Evolutionary conservation across 37 sponge, comb jelly and placozoan genomes (phyloP), one percentile per base, ranked within the genome.

Genomic region (Diacarnus erythraeanus): DNA sequence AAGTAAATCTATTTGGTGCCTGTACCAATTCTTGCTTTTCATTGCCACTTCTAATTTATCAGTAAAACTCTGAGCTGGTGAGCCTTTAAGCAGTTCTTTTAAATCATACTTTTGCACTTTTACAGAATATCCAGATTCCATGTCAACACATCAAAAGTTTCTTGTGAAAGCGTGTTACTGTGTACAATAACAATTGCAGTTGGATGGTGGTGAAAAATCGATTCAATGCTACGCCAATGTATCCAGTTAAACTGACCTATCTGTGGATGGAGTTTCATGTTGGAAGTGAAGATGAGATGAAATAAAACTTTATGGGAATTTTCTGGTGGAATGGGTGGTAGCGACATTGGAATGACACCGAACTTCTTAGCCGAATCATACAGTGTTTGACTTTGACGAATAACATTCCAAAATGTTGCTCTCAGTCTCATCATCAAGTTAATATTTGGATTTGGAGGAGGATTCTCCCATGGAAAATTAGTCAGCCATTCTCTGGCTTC

Each of bases 201-300:
- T 35, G 69, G 69, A 35, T 69, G 69, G 18, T 69, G 69, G 69
- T 69, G 18, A 20, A 69, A 69, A 8, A 69, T 69, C 20, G 69
- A 69, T 30, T 69, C 69, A 4, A 69, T 20, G 3, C 4, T 69
- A 69, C 69, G 69, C 69, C 4, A 20, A 18, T 69, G 69, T 69
- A 4, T 4, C 69, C 69, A 69, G 38, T 35, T 69, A 35, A 69
- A 69, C 6, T 3, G 38, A 23, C 30, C 39, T 69, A 10, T n/a
- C n/a, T n/a, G n/a, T n/a, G n/a, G n/a, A n/a, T n/a, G n/a, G n/a
- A n/a, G n/a, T n/a, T n/a, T n/a, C n/a, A n/a, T n/a, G n/a, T n/a
- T n/a, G n/a, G n/a, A n/a, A n/a, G n/a, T n/a, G n/a, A n/a, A n/a
- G n/a, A n/a, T n/a, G n/a, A n/a, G n/a, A n/a, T n/a, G n/a, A n/a